A percentile compares a stretch with the other conserved stretches of the same genome.
phyloP scores from a whole-genome alignment of 1,140 invertebrate species.

The Trissolcus basalis region DNA sequence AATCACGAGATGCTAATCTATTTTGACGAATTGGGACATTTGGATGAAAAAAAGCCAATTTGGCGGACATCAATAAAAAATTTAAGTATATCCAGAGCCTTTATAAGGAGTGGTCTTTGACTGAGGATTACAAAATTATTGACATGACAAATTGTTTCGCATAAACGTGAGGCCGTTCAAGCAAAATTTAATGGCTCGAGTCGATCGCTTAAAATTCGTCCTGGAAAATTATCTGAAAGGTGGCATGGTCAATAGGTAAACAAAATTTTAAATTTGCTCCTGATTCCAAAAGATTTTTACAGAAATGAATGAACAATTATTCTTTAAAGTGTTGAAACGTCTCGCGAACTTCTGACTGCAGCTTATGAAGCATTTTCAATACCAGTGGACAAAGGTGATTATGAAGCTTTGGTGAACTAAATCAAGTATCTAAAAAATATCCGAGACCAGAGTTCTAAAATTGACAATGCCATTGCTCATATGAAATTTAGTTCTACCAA shows the following conservation, averaged over 20 bases:
- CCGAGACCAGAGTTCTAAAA: constrained; percentile 72
- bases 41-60: constrained; percentile 75
- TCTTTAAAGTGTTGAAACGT: constrained; percentile 18
- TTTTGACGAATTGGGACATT: constrained; percentile 44
- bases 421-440: constrained; percentile 77
- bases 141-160: constrained; percentile 84
- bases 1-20: constrained; percentile 77
- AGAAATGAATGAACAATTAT: background rate
- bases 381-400: constrained; percentile 75
- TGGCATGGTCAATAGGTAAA: constrained; percentile 62
- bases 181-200: constrained; percentile 83
- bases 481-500: constrained; percentile 54
- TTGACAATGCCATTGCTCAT: constrained; percentile 80
- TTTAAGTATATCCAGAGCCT: constrained; percentile 80
- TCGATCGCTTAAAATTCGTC: constrained; percentile 86
- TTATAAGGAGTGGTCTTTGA: constrained; percentile 76
- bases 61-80: constrained; percentile 79
- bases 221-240: constrained; percentile 77
- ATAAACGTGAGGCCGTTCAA: constrained; percentile 85
- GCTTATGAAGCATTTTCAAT: constrained; percentile 78
- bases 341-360: constrained; percentile 77
- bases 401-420: constrained; percentile 74
- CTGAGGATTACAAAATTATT: constrained; percentile 76
- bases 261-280: background rate
- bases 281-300: no score